Evolutionary conservation across 2,113 vertebrate genomes (phyloP).

Genomic region (Psammodynastes pulverulentus): DNA sequence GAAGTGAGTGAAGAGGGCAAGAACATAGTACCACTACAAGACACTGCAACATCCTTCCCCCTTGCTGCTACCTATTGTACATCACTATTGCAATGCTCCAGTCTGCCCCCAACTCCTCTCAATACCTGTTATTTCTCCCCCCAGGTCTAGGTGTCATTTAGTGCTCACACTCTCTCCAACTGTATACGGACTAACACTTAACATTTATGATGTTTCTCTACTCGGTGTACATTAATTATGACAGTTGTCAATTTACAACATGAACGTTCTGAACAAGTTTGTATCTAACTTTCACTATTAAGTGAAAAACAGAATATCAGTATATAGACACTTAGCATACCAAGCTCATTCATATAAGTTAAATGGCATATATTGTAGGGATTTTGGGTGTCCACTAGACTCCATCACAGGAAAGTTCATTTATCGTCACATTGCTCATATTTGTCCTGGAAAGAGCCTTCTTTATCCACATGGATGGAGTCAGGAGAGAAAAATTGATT

Average conservation of each 20-base stretch:
- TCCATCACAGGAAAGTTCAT: not conserved
- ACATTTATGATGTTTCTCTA: not conserved
- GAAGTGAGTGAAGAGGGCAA: no score
- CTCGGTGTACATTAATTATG: not conserved
- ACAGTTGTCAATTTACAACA: not conserved
- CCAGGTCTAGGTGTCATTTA: not conserved
- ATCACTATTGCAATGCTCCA: not conserved
- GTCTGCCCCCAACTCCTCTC: not conserved
- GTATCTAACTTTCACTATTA: not conserved
- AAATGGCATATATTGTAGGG: constrained; percentile 9
- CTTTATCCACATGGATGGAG: not conserved
- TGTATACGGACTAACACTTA: not conserved
- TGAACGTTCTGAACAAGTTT: not conserved
- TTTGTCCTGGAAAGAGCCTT: not conserved
- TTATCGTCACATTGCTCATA: not conserved
- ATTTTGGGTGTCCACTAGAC: not conserved
- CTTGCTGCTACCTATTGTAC: not conserved
- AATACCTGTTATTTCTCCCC: not conserved
- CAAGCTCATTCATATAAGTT: not conserved
- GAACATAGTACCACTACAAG: no score
- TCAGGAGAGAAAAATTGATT: not conserved
- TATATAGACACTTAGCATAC: not conserved
- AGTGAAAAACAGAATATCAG: not conserved
- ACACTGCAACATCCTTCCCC: no score
- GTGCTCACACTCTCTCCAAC: not conserved